These are phyloP conservation scores for Pardalotus punctatus DNA, from an alignment of 2,113 vertebrate species.

Conservation along the genomic window DNA sequence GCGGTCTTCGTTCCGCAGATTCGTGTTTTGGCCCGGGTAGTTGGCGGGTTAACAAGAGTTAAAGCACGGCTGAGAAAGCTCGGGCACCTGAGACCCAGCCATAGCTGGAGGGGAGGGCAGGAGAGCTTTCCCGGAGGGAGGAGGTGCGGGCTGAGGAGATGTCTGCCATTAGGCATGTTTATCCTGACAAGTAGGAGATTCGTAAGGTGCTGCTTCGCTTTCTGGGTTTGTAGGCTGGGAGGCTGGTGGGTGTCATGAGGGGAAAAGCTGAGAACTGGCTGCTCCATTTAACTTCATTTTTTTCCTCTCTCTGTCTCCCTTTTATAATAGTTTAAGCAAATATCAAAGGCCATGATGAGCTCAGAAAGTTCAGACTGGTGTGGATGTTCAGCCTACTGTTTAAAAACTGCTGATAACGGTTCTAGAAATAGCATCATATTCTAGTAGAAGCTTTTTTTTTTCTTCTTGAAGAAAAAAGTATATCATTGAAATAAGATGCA, in stretches of 20 bases:
- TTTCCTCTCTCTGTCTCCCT: too few relatives aligned
- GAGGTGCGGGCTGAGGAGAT: background rate
- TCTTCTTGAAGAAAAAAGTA: background rate
- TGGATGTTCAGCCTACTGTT: background rate
- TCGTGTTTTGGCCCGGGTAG: rapidly evolving
- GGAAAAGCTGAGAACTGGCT: constrained; percentile 14
- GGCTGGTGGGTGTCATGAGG: background rate
- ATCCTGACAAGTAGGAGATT: background rate
- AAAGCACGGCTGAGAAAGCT: background rate
- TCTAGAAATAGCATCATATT: background rate
- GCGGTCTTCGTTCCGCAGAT: rapidly evolving
- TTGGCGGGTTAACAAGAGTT: background rate
- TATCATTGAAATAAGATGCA: background rate
- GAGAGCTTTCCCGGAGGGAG: background rate
- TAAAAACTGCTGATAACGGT: background rate
- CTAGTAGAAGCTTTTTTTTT: background rate
- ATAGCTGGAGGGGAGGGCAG: background rate
- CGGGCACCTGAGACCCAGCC: background rate
- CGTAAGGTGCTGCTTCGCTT: background rate
- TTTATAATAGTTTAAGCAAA: background rate
- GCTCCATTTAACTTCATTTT: background rate
- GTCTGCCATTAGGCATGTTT: constrained; percentile 14
- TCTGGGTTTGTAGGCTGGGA: background rate
- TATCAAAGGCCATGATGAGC: background rate
- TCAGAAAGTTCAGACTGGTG: background rate